These are phyloP conservation scores for Poliocrania exsul DNA, from an alignment of 2,797 vertebrate species.

Conservation along the genomic window DNA sequence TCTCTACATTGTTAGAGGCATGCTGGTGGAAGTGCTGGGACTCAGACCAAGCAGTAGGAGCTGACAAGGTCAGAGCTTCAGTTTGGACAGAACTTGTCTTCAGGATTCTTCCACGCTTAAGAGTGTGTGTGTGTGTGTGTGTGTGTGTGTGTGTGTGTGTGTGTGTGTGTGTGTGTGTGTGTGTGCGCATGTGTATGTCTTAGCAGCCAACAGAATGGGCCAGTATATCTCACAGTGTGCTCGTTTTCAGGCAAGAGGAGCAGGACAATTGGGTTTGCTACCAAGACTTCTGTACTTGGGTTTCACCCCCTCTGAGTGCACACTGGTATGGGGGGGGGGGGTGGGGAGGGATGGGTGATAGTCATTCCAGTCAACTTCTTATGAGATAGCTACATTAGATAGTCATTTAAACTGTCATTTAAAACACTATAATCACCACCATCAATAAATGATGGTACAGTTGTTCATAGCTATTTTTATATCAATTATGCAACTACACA, in stretches of 20 bases:
- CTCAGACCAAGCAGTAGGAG: not conserved
- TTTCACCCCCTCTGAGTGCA: not conserved
- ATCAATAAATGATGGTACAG: not conserved
- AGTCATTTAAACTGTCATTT: not conserved
- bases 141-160: not conserved
- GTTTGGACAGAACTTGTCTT: not conserved
- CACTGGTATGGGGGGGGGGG: not conserved
- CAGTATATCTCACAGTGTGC: constrained; percentile 13
- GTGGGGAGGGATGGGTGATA: not conserved
- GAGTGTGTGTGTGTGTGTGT: not conserved
- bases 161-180: not conserved
- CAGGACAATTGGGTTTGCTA: not conserved
- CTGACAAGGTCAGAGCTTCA: not conserved
- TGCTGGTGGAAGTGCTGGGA: not conserved
- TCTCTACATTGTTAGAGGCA: not conserved
- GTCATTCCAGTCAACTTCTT: not conserved
- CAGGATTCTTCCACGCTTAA: not conserved
- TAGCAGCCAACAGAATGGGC: constrained; percentile 12
- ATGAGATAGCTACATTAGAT: not conserved
- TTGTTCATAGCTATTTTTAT: not conserved
- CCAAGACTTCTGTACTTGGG: not conserved
- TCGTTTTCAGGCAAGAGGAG: not conserved
- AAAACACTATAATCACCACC: not conserved
- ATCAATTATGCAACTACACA: not conserved
- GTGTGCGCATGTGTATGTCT: not conserved